Evolutionary conservation across 1,140 invertebrate species (phyloP).

Genomic region (Zaprionus ghesquierei): DNA sequence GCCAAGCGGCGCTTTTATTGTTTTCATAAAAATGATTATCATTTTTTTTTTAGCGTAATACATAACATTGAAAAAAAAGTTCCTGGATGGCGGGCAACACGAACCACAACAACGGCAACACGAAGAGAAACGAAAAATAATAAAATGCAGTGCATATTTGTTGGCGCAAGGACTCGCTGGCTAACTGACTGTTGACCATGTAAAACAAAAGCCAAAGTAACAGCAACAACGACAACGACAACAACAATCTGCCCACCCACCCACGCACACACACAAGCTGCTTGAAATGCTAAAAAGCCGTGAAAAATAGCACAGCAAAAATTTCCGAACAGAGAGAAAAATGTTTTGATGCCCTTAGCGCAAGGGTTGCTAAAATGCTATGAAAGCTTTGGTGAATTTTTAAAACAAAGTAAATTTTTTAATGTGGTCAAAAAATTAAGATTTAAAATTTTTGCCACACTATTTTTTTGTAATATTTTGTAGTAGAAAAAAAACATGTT

Average conservation of each 20-base stretch:
- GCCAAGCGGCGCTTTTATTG: slow-evolving; percentile 59
- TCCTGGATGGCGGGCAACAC: background rate
- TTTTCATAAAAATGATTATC: slow-evolving; percentile 69
- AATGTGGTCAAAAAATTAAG: background rate
- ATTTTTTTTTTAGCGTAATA: slow-evolving; percentile 63
- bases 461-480: background rate
- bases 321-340: background rate
- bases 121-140: slow-evolving; percentile 4
- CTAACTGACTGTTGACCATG: slow-evolving; percentile 15
- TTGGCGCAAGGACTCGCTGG: slow-evolving; percentile 8
- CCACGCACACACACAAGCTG: background rate
- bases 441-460: background rate
- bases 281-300: slow-evolving; percentile 4
- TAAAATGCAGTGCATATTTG: slow-evolving; percentile 43
- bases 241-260: background rate
- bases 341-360: background rate
- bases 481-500: too few relatives aligned
- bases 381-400: background rate
- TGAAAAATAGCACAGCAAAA: slow-evolving; percentile 9
- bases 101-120: slow-evolving; percentile 1
- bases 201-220: slow-evolving; percentile 15
- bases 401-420: background rate
- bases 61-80: slow-evolving; percentile 56
- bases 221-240: background rate
- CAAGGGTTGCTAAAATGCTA: background rate